Conservation (phyloP, 2,888 invertebrate genomes). For the Dusona sp. region DNA sequence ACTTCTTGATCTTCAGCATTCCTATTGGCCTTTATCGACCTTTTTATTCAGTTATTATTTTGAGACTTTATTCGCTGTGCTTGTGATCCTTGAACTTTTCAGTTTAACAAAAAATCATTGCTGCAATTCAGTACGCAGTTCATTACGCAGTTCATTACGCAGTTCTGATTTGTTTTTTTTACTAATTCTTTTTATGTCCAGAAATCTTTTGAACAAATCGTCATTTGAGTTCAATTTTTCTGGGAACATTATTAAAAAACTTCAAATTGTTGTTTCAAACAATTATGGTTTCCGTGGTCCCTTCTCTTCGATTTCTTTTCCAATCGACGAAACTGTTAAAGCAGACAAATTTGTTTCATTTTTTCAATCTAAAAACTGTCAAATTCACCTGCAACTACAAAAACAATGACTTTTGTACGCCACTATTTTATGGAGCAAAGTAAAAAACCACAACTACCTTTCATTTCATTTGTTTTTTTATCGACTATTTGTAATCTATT, state of each 20-base stretch:
- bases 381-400: no score
- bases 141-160: no score
- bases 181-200: no score
- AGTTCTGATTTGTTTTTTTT: background rate
- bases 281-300: no score
- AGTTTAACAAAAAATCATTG: background rate
- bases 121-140: background rate
- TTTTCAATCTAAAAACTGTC: background rate
- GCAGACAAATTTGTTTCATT: background rate
- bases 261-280: no score
- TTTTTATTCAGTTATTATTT: background rate
- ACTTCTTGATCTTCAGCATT: background rate
- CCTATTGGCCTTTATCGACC: background rate
- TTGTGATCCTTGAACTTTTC: background rate
- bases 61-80: background rate
- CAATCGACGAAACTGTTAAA: background rate
- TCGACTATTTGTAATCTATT: background rate
- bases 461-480: background rate
- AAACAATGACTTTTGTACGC: background rate
- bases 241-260: no score
- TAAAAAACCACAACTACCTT: background rate
- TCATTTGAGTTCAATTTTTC: background rate
- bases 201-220: background rate
- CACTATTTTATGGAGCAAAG: background rate
- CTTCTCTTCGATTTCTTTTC: no score